Evolutionary conservation across 2,888 invertebrate species (phyloP), one percentile per base, ranked within the genome.

Genomic region (Digitonthophagus gazella): DNA sequence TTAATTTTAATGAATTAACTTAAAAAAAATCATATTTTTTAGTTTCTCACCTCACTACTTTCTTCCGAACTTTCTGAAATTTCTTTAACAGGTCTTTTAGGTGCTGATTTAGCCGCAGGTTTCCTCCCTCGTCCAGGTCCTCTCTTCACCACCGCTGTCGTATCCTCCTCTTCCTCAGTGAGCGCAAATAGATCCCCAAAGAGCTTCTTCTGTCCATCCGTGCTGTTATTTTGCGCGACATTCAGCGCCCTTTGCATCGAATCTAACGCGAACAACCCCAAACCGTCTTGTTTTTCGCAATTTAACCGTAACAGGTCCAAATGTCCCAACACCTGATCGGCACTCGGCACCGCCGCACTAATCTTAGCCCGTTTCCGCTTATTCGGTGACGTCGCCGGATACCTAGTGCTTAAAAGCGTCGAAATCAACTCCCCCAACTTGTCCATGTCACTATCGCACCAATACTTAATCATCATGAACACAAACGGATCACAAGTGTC

Each of bases 171-270:
- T 79, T 95, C 95, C 83, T 95, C 96, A 22, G 95, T 93, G 75
- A 97, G 85, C 4, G 94, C 92, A 82, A 97, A 93, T 76, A 97
- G 85, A 79, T 96, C 95, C 80, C 92, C 91, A 83, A 93, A 97
- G 85, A 93, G 94, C 84, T 93, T 93, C 85, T 94, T 92, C 84
- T 95, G 91, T 76, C 90, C 89, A 82, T 97, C 97, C 78, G 89
- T 93, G 82, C 95, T 93, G 77, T 94, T 91, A 71, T 91, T 90
- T 82, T 95, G 95, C 19, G 96, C 93, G 75, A 93, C 91, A 78
- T 95, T 93, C 73, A 98, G 85, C 44, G 97, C 95, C 79, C 93
- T 90, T 83, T 96, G 97, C 90, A 98, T 93, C 76, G 91, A 90
- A 81, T 96, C 96, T 83, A 93, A 89, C 74, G 93, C 93, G 82